phyloP scores from a whole-genome alignment of 2,113 vertebrate genomes.

The Catharus fuscescens region DNA sequence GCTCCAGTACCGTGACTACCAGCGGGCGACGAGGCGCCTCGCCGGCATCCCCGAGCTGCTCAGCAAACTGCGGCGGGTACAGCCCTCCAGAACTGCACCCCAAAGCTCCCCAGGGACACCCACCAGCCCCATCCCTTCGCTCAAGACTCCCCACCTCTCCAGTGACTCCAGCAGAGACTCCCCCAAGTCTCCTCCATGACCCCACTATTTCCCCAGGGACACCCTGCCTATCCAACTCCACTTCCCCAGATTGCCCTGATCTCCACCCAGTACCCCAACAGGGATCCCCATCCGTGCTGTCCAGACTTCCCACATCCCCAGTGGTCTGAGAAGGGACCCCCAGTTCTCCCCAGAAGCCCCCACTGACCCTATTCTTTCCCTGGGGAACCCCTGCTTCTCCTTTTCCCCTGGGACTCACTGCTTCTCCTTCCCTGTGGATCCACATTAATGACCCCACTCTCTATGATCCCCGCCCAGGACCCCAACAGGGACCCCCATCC shows the following conservation, averaged over 20 bases:
- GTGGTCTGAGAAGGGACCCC: not conserved
- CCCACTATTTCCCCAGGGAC: not conserved
- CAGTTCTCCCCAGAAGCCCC: accelerated
- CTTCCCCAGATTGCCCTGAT: not conserved
- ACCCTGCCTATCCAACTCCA: not conserved
- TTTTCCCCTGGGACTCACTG: not conserved
- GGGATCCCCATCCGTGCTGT: not conserved
- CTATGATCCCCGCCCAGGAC: not conserved
- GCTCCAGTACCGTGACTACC: slow-evolving; percentile 93
- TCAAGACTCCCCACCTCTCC: not conserved
- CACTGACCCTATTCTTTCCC: not conserved
- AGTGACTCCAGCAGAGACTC: not conserved
- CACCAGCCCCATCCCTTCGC: accelerated
- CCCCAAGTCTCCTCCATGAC: not conserved
- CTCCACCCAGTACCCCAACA: accelerated
- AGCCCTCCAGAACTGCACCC: not conserved
- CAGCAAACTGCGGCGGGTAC: slow-evolving; percentile 90
- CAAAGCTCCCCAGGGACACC: not conserved
- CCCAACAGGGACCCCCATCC: not conserved
- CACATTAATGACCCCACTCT: not conserved
- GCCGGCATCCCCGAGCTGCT: slow-evolving; percentile 93
- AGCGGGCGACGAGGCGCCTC: slow-evolving; percentile 87
- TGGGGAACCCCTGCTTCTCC: not conserved
- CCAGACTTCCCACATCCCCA: not conserved
- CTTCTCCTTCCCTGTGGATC: not conserved